A percentile compares a stretch with the other conserved stretches of the same genome.
phyloP scores from a whole-genome alignment of 1,140 invertebrate genomes.

The Ridgeia piscesae region DNA sequence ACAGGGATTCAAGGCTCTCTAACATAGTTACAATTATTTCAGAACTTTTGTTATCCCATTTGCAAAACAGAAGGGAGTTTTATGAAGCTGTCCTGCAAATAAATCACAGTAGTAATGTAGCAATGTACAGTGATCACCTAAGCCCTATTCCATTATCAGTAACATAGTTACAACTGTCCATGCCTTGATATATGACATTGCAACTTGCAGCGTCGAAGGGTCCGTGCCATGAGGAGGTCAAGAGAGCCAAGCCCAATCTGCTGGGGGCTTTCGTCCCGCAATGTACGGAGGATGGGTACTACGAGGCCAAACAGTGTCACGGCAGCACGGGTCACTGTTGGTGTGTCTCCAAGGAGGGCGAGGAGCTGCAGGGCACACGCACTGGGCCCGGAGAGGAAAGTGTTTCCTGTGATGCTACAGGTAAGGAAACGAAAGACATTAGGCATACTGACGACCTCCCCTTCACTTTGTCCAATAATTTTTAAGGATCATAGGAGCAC shows the following conservation, averaged over 20 bases:
- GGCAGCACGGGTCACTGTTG: conserved; percentile 16
- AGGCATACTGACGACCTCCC: not conserved
- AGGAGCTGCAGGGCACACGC: not conserved
- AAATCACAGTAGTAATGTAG: too few species aligned
- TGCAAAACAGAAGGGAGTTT: too few species aligned
- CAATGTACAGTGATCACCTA: too few species aligned
- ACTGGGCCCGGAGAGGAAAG: not conserved
- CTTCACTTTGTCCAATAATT: too few species aligned
- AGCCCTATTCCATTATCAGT: too few species aligned
- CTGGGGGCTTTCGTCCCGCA: conserved; percentile 9
- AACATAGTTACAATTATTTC: too few species aligned
- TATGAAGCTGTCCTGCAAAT: too few species aligned
- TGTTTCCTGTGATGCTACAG: not conserved
- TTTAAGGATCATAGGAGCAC: too few species aligned
- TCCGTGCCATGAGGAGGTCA: not conserved
- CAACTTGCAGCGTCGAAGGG: not conserved
- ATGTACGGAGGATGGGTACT: conserved; percentile 19
- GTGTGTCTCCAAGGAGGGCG: conserved; percentile 11
- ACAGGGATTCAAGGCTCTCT: too few species aligned
- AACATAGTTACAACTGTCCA: not conserved
- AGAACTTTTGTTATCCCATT: too few species aligned
- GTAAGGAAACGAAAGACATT: too few species aligned
- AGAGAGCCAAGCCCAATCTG: not conserved
- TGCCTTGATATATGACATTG: not conserved
- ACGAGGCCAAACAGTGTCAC: conserved; percentile 1